Evolutionary conservation across 2,797 vertebrate genomes (phyloP), one percentile per base, ranked within the genome.

Genomic region (Notoglanidium macrostoma): DNA sequence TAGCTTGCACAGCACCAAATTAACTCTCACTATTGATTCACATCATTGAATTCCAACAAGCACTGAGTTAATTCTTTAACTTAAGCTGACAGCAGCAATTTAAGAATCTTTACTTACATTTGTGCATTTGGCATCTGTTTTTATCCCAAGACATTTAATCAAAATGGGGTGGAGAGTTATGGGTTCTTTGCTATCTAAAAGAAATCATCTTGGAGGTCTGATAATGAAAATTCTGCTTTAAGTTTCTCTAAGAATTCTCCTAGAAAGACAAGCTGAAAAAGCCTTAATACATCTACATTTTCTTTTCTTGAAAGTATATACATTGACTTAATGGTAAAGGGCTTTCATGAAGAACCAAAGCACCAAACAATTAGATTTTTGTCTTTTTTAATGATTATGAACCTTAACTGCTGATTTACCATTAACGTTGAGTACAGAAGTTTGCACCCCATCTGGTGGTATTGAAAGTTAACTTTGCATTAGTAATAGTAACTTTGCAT

Each of bases 21-120:
- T 12, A 85, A 73, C 68, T 74, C 68, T 40, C 6, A 0, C 4
- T 73, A 74, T 73, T 46, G 83, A 84, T 84, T 46, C 54, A n/a
- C 68, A 46, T 74, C 57, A 74, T 4, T 49, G 57, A 59, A 84
- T 59, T 84, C 51, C 67, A 59, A 73, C 29, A 57, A 70, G 55
- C 49, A 40, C 11, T 17, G 23, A 81, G 59, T 63, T 81, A 3
- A 55, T 84, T 72, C 21, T 40, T 44, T 57, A n/a, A 17, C 44
- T 44, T n/a, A 84, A 73, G 83, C 54, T 55, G 51, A 57, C 68
- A 15, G 54, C 49, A 57, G 32, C 67, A 26, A n/a, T 44, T 55
- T 46, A 23, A n/a, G 15, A n/a, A 26, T 46, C 35, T 1, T 72
- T 83, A 70, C 82, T 68, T 40, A 68, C 65, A 54, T 26, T 55